Conservation (phyloP, 1,140 invertebrate species). For the Amphibalanus amphitrite region DNA sequence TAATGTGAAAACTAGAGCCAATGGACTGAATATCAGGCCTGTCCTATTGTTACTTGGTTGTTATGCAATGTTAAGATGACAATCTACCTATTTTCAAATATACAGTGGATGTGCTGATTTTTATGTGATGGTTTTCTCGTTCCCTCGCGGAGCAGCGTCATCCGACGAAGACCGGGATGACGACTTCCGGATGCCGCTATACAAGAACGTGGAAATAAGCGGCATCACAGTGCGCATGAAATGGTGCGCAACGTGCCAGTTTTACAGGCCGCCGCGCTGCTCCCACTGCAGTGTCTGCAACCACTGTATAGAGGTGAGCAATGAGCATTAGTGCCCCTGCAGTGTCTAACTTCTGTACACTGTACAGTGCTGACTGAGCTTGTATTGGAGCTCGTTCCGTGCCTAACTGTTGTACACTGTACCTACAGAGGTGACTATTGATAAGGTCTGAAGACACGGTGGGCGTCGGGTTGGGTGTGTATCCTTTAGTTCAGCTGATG, state of each 20-base stretch:
- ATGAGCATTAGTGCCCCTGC: conserved; percentile 3
- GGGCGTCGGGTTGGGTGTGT: neutral
- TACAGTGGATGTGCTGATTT: conserved; percentile 6
- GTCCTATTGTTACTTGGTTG: conserved; percentile 1
- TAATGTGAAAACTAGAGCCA: too few species aligned
- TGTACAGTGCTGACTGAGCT: conserved; percentile 4
- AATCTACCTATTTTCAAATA: conserved; percentile 7
- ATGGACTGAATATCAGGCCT: conserved; percentile 1
- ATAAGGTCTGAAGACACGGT: neutral
- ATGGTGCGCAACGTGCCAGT: conserved; percentile 99
- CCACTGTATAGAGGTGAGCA: conserved; percentile 88
- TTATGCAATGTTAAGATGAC: conserved; percentile 5
- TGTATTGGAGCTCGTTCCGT: too few species aligned
- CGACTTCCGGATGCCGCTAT: conserved; percentile 90
- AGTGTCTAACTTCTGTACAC: conserved; percentile 9
- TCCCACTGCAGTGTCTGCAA: conserved; percentile 99
- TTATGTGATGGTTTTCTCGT: conserved; percentile 7
- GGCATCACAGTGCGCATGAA: conserved; percentile 98
- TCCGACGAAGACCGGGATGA: conserved; percentile 92
- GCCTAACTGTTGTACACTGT: conserved; percentile 1
- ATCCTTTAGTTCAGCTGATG: neutral
- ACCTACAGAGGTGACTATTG: neutral
- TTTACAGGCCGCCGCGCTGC: conserved; percentile 94
- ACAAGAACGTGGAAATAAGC: conserved; percentile 96
- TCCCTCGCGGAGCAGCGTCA: conserved; percentile 44